Base-by-base conservation (phyloP, 2,113 vertebrate genomes). In the Lagopus leucura region DNA sequence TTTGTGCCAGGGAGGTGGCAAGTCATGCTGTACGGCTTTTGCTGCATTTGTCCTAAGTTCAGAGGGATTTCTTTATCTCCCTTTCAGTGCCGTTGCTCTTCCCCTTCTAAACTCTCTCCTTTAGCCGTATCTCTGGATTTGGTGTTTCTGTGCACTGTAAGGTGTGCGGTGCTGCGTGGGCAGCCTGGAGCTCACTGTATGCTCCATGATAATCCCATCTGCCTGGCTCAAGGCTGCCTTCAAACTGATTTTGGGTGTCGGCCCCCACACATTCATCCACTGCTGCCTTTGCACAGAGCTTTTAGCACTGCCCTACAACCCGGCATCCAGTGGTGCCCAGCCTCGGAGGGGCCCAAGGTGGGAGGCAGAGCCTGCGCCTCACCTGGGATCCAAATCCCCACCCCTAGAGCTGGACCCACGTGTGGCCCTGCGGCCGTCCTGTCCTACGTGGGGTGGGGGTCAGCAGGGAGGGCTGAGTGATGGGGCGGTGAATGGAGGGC, bases 171-270 rank as follows among this genome's bases (percentile, higher is more conserved):
- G 5, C 54, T 2, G 5, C 2, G 34, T 45, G 72, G 75, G 73
- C 86, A 82, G 58, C 63, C 32, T 67, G 1, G 11, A 78, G 60
- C 60, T 83, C 57, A 79, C 77, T 24, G 70, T 10, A n/a, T n/a
- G 58, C 52, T 71, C 55, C 55, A 52, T 54, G 85, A 38, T 86
- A 82, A 94, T 93, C 95, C 91, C 64, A 57, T 34, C 82, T 42
- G 1, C 12, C 83, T 12, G 10, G 75, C 94, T 96, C 38, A 32
- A 10, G 54, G 86, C 28, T 75, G 70, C 50, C 60, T 80, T 76
- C 90, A 94, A 90, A 87, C 72, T 47, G 4, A 30, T 38, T 94
- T 90, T 86, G 40, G 70, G 50, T 28, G 77, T 38, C 70, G 63
- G 58, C 77, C 91, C 63, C 54, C 76, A 21, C 11, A 27, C 22